Evolutionary conservation across 1,140 invertebrate species (phyloP), one percentile per base, ranked within the genome.

Genomic region (Antheraea mylitta): DNA sequence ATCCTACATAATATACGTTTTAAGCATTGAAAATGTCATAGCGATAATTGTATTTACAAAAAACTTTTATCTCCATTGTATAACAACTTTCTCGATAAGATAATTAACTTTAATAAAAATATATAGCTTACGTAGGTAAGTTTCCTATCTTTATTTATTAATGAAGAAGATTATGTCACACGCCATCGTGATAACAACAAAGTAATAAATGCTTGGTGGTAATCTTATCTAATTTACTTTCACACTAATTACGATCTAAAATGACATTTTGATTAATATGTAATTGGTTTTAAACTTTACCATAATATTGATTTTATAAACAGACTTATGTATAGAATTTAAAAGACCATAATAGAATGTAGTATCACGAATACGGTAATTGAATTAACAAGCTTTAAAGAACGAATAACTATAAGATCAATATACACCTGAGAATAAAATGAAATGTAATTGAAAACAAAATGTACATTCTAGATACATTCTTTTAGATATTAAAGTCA

Each of bases 81-180:
- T 53, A 53, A 53, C 45, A 7, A 53, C 45, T 53, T 53, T 53
- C 45, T 53, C 45, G 45, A 53, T 53, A 53, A 53, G 45, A 53
- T 53, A 53, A 16, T 53, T 16, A 53, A 16, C 45, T 53, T 53
- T 53, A 53, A 16, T 16, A 53, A 53, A 53, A 53, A 53, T 53
- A 53, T 16, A 53, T 53, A 53, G 45, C 45, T 53, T 53, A 53
- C 6, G 45, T 53, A 53, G 16, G 45, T 53, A 53, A 9, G 1
- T 53, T 53, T 16, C 45, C 11, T 53, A 53, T 53, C 45, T 16
- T 53, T 53, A 53, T 53, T 53, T 53, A 53, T 53, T 53, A 53
- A 53, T 53, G 45, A 53, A 53, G 38, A 42, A 53, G 45, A 53
- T 53, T 53, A 53, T 53, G 45, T 53, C 45, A 53, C 45, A 16